These are phyloP conservation scores for Macrobrachium nipponense DNA, from an alignment of 1,140 invertebrate genomes.

Conservation along the genomic window DNA sequence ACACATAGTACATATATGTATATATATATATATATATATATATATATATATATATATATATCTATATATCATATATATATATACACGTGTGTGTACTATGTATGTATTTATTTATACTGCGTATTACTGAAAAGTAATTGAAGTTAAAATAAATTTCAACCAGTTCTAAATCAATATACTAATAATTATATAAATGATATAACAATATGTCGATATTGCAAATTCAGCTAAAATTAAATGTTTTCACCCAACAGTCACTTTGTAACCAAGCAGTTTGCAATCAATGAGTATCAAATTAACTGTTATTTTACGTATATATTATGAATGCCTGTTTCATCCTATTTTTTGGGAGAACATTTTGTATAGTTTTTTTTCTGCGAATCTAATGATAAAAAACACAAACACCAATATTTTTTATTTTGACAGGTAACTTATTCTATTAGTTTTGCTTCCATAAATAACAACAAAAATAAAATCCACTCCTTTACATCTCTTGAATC, in stretches of 20 bases:
- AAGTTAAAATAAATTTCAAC: not conserved
- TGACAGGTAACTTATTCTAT: too few relatives aligned
- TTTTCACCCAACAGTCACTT: not conserved
- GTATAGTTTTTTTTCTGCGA: too few relatives aligned
- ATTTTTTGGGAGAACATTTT: too few relatives aligned
- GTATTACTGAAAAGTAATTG: not conserved
- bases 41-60: not conserved
- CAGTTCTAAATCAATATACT: not conserved
- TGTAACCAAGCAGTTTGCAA: not conserved
- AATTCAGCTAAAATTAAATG: not conserved
- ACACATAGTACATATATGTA: not conserved
- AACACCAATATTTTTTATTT: too few relatives aligned
- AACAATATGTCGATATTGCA: not conserved
- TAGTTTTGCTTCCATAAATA: too few relatives aligned
- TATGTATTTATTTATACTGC: not conserved
- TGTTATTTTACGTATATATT: too few relatives aligned
- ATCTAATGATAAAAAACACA: too few relatives aligned
- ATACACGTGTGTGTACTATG: not conserved
- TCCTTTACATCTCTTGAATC: not conserved
- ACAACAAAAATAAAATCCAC: too few relatives aligned
- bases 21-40: slow-evolving; percentile 16
- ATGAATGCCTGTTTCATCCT: too few relatives aligned
- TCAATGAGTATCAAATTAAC: too few relatives aligned
- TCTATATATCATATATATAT: not conserved
- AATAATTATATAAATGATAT: not conserved